Evolutionary conservation across 2,888 invertebrate species (phyloP).

Genomic region (Sarcophaga caerulescens): DNA sequence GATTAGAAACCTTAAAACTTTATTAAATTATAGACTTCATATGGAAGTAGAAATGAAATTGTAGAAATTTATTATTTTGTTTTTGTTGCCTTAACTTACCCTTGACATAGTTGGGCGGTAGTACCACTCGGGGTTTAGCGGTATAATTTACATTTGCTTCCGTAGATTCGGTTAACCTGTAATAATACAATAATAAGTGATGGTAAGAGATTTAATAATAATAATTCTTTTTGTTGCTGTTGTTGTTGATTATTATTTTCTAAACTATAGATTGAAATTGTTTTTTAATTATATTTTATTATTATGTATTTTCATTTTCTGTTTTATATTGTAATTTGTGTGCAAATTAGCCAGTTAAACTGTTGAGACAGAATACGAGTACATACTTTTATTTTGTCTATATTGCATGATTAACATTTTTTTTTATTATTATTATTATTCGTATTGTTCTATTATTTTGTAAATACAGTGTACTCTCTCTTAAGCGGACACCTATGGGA

Average conservation of each 20-base stretch:
- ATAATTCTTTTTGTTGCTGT: neutral
- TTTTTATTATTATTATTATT: neutral
- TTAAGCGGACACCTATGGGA: too few relatives aligned
- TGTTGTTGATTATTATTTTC: neutral
- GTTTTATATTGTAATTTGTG: neutral
- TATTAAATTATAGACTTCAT: neutral
- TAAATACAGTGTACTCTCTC: too few relatives aligned
- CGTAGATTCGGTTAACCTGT: conserved; percentile 79
- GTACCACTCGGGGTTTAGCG: conserved; percentile 85
- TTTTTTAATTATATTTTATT: neutral
- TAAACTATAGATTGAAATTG: neutral
- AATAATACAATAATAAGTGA: conserved; percentile 63
- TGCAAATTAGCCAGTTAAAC: neutral
- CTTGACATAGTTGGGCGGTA: conserved; percentile 89
- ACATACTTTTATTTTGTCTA: neutral
- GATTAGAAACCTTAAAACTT: neutral
- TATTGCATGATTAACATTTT: conserved; percentile 13
- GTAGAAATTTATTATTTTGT: neutral
- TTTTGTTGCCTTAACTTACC: conserved; percentile 81
- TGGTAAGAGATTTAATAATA: neutral
- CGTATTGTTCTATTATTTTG: too few relatives aligned
- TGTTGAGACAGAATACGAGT: neutral
- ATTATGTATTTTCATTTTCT: neutral
- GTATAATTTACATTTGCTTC: conserved; percentile 83
- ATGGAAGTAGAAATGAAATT: neutral